A percentile compares a stretch with the other conserved stretches of the same genome.
phyloP scores from a whole-genome alignment of 1,140 invertebrate genomes.

The Diachasmimorpha longicaudata region DNA sequence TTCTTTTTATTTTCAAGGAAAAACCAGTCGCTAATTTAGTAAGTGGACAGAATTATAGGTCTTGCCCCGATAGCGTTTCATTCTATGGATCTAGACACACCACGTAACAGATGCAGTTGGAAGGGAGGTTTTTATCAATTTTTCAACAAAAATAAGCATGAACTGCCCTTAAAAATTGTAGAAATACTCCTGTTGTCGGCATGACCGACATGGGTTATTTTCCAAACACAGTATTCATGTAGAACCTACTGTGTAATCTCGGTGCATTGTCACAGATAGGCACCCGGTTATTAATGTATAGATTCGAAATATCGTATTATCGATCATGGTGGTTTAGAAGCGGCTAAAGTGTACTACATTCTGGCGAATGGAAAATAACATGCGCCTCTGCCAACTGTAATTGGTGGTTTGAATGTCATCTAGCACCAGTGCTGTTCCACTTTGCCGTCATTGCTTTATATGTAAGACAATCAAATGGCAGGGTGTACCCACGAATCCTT shows the following conservation, averaged over 20 bases:
- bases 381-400: not conserved
- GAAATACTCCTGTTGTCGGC: not conserved
- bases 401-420: not conserved
- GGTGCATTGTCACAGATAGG: not conserved
- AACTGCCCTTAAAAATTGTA: not conserved
- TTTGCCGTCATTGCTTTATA: not conserved
- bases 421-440: not conserved
- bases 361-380: not conserved
- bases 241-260: not conserved
- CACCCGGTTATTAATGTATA: not conserved
- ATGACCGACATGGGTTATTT: not conserved
- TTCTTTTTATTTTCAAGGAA: no score
- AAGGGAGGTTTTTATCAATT: not conserved
- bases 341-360: not conserved
- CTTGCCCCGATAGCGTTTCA: no score
- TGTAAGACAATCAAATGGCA: not conserved
- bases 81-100: no score
- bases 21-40: no score
- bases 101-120: no score
- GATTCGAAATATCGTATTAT: not conserved
- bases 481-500: not conserved
- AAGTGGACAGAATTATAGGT: no score
- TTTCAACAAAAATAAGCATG: not conserved
- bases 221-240: not conserved
- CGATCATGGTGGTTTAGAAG: not conserved